A percentile compares a stretch with the other conserved stretches of the same genome.
Evolutionary conservation across 2,113 vertebrate genomes (phyloP).

Genomic region (Cavia porcellus): DNA sequence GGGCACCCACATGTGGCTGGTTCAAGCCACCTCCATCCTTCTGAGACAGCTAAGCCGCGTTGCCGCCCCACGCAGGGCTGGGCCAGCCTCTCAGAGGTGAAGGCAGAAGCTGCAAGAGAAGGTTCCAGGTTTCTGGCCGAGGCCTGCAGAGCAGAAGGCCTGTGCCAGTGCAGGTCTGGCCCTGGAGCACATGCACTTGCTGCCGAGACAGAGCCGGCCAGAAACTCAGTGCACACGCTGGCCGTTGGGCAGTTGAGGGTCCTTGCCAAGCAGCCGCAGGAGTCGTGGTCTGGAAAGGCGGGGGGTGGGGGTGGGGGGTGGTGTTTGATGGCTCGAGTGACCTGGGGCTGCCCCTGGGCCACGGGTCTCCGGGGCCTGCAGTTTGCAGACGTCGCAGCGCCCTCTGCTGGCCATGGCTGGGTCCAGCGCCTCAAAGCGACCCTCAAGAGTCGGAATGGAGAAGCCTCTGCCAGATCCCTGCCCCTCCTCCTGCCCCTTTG

Average conservation of each 20-base stretch:
- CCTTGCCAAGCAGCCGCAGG: neutral
- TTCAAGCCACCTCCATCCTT: neutral
- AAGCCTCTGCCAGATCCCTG: neutral
- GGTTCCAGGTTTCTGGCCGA: neutral
- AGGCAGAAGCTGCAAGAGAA: neutral
- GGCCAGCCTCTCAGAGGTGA: no score
- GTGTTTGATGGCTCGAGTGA: no score
- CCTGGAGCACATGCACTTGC: no score
- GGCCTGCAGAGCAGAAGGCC: neutral
- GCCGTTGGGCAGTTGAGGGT: no score
- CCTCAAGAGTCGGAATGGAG: no score
- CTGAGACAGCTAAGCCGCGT: neutral
- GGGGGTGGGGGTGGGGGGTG: rapidly evolving
- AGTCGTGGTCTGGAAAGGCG: neutral
- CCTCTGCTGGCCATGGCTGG: slow-evolving; percentile 63
- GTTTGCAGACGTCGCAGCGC: neutral
- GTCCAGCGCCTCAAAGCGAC: neutral
- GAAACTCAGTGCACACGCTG: rapidly evolving
- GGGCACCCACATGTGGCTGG: neutral
- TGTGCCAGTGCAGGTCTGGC: neutral
- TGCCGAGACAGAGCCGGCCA: no score
- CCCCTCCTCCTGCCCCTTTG: rapidly evolving
- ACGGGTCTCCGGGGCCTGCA: neutral
- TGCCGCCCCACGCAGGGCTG: neutral
- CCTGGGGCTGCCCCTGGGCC: neutral